Evolutionary conservation across 2,888 invertebrate species (phyloP), one percentile per base, ranked within the genome.

Genomic region (Eilema caniola): DNA sequence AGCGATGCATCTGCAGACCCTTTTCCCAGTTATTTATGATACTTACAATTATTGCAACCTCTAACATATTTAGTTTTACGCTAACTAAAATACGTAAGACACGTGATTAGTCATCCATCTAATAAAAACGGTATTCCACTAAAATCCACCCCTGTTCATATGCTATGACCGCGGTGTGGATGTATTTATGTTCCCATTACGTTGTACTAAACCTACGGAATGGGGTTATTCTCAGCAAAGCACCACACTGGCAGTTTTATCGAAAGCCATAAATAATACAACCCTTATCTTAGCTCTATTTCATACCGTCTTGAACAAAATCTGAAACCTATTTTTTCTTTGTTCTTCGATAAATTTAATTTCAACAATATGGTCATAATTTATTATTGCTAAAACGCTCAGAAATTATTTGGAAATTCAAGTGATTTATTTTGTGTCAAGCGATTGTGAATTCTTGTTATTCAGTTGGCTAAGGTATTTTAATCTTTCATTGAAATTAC

Each of bases 401-500:
- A 82, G 84, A 81, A 83, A 82, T 86, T 77, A 76, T 78, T 70
- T 66, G 53, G 70, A 70, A 66, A 71, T 72, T 61, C 71, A 66
- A 73, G 81, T 79, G 78, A 85, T 81, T 86, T 78, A 81, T 84
- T 75, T 76, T 71, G 56, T 75, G 59, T 73, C 47, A 41, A 64
- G 64, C 56, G 62, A 63, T 65, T 64, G 63, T 53, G 63, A 67
- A 64, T 66, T 64, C 14, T 66, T 33, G 66, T 64, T 61, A 57
- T 62, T 71, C 62, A 71, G 67, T 62, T 62, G 33, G 20, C 41
- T 61, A 2, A 47, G 25, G 41, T 63, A 63, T 62, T 59, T 28
- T 63, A 60, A 69, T 64, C 24, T 47, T 33, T 24, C 31, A 28
- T 23, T 62, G 56, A 56, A 63, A 37, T 63, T 25, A 24, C 2